Evolutionary conservation across 2,113 vertebrate genomes (phyloP).

Genomic region (Taxidea taxus): DNA sequence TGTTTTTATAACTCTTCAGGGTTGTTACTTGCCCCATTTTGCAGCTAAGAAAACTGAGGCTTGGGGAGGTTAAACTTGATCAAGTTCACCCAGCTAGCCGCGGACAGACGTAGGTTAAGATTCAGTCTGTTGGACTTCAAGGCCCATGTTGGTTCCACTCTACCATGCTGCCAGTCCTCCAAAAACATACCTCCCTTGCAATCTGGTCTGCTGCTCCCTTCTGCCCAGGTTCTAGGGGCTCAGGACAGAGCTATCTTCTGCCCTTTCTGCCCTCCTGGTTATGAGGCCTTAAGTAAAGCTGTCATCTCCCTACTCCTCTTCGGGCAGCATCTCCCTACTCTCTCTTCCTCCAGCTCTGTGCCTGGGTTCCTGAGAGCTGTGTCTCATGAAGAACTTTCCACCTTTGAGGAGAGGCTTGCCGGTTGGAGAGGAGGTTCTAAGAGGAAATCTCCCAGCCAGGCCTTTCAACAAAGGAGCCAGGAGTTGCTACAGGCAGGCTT

Average conservation of each 20-base stretch:
- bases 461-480: neutral
- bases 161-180: neutral
- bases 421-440: neutral
- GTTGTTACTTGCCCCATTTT: neutral
- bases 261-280: neutral
- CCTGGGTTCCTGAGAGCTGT: neutral
- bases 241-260: neutral
- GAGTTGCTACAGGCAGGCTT: neutral
- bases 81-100: neutral
- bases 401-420: neutral
- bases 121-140: neutral
- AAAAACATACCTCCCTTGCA: neutral
- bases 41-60: conserved; percentile 15
- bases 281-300: neutral
- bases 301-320: neutral
- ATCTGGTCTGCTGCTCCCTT: neutral
- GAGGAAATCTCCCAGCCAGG: neutral
- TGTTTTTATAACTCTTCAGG: conserved; percentile 9
- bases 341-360: neutral
- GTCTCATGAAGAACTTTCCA: neutral
- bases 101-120: neutral
- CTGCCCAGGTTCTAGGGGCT: neutral
- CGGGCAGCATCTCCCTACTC: neutral
- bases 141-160: neutral
- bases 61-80: neutral